phyloP scores from a whole-genome alignment of 2,888 invertebrate genomes.

The Pinctada fucata region DNA sequence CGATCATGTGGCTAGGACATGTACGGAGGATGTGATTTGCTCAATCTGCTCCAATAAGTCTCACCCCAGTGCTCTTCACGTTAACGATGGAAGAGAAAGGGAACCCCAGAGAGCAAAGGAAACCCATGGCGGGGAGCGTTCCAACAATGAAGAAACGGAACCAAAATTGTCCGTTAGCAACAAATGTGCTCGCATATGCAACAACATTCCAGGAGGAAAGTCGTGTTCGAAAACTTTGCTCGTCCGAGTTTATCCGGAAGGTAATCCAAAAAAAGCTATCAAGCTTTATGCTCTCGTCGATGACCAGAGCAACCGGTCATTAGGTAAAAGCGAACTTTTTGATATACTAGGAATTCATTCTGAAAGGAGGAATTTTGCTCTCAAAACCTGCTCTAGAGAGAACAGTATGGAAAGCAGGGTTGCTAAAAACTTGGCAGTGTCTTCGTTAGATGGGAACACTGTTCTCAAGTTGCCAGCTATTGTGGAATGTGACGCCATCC shows the following conservation, averaged over 20 bases:
- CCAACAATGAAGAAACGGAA: neutral
- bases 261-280: slow-evolving; percentile 2
- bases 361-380: neutral
- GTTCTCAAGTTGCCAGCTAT: neutral
- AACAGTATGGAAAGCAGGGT: neutral
- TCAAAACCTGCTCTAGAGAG: slow-evolving; percentile 14
- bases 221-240: slow-evolving; percentile 34
- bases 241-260: slow-evolving; percentile 17
- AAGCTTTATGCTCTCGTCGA: slow-evolving; percentile 14
- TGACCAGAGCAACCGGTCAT: slow-evolving; percentile 16
- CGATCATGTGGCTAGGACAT: slow-evolving; percentile 8
- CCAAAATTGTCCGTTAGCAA: neutral
- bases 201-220: slow-evolving; percentile 20
- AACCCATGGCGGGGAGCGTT: slow-evolving; percentile 29
- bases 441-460: slow-evolving; percentile 9
- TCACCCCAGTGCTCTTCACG: slow-evolving; percentile 20
- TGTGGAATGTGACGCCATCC: slow-evolving; percentile 23
- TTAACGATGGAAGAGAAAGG: slow-evolving; percentile 1
- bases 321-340: slow-evolving; percentile 17
- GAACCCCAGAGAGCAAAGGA: neutral
- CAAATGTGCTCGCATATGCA: slow-evolving; percentile 15
- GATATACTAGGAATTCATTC: slow-evolving; percentile 9
- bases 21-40: slow-evolving; percentile 9
- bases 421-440: neutral
- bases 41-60: slow-evolving; percentile 8